phyloP scores from a whole-genome alignment of 2,888 invertebrate species.

The Acanthosepion esculentum region DNA sequence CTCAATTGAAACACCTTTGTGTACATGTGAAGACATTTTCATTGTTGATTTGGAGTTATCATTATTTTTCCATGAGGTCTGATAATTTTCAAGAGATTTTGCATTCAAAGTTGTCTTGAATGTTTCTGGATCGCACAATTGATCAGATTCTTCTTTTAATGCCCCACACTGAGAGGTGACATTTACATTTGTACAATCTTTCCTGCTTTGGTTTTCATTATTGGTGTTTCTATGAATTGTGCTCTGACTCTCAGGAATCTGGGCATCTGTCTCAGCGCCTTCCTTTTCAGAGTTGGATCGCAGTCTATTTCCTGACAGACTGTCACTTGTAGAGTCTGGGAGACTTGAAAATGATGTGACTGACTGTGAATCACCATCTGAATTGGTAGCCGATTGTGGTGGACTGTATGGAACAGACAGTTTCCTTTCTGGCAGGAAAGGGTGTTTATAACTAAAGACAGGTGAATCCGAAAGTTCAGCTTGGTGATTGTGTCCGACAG shows the following conservation, averaged over 20 bases:
- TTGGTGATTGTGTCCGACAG: neutral
- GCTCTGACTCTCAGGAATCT: neutral
- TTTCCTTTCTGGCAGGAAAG: conserved; percentile 23
- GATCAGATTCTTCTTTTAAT: neutral
- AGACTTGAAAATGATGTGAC: conserved; percentile 24
- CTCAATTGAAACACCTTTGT: neutral
- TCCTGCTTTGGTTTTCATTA: neutral
- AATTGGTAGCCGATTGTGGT: neutral
- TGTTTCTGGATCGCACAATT: neutral
- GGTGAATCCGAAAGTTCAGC: neutral
- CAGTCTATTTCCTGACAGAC: neutral
- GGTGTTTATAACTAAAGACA: neutral
- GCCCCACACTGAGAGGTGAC: too few relatives aligned
- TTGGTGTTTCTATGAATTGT: neutral
- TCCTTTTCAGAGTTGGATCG: neutral
- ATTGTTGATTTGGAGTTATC: neutral
- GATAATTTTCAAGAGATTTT: neutral
- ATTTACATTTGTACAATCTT: neutral
- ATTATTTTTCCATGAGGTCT: neutral
- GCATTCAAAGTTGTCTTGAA: neutral
- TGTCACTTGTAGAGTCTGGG: neutral
- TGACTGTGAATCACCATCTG: neutral
- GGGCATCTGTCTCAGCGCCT: neutral
- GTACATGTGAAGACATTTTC: conserved; percentile 40
- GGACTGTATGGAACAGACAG: neutral